Base-by-base conservation (phyloP, 2,888 invertebrate species). In the Standfussiana lucernea region DNA sequence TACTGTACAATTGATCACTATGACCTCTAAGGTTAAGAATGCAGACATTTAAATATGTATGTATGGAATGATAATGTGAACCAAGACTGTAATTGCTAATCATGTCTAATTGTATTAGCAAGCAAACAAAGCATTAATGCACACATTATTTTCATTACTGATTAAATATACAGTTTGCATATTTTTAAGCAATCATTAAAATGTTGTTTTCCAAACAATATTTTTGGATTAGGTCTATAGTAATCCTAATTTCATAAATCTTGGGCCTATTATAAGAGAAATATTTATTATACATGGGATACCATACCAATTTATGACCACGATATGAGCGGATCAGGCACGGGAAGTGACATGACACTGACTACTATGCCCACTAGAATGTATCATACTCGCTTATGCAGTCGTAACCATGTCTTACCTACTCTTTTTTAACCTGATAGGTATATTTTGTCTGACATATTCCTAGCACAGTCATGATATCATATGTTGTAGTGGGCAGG, bases 21-120 rank as follows among this genome's bases (percentile, higher is more conserved):
- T 71, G 72, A 72, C 62, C 72, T 50, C n/a, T 62, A 68, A 83
- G 81, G 81, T 83, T 73, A 83, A 69, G 61, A 81, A 81, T 83
- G 83, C 79, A 83, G 79, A 83, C 35, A 82, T 73, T 77, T 66
- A 32, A 71, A 59, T 77, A 74, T 74, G 74, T 77, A 74, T 74
- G 74, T 4, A 35, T 59, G 42, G 35, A 83, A 72, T 62, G 72
- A 35, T 79, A 83, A 73, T 81, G 40, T 18, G 64, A 67, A 83
- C 7, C 47, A 50, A 56, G 42, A 70, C 18, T 59, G 65, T 81
- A 28, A 65, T 65, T 59, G 66, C 40, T 21, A 77, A 71, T 67
- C 4, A 53, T 45, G 62, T 70, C 1, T 59, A n/a, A 35, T 47
- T 56, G 21, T 50, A 35, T 64, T 18, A 8, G 37, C 35, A 37